Conservation (phyloP, 2,113 vertebrate genomes). For the Anarhynchus alexandrinus region DNA sequence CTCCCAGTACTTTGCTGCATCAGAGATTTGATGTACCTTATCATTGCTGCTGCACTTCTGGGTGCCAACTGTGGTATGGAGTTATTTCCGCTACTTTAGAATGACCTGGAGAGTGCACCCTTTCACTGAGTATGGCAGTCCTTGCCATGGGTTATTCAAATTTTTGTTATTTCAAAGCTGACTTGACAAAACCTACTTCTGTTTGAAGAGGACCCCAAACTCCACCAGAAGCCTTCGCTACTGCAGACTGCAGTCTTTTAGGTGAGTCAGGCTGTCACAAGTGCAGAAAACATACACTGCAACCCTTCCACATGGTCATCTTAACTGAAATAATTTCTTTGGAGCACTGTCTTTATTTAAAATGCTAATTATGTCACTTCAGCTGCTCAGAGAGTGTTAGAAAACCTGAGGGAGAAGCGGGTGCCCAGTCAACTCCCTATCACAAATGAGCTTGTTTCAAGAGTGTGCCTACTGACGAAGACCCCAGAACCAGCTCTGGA, state of each 20-base stretch:
- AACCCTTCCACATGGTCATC: not conserved
- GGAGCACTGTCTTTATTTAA: not conserved
- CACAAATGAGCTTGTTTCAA: not conserved
- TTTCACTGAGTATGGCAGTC: not conserved
- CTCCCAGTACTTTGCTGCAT: not conserved
- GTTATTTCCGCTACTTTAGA: not conserved
- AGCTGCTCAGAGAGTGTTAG: not conserved
- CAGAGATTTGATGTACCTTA: not conserved
- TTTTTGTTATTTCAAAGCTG: not conserved
- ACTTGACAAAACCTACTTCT: not conserved
- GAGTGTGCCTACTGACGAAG: not conserved
- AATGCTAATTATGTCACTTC: not conserved
- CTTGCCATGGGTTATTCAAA: not conserved
- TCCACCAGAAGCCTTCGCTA: not conserved
- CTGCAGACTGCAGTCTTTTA: not conserved
- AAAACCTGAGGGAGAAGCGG: not conserved
- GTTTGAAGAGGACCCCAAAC: not conserved
- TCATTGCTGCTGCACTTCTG: not conserved
- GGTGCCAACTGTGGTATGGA: rapidly evolving
- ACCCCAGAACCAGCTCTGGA: not conserved
- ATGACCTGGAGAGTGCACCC: not conserved
- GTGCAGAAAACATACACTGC: not conserved
- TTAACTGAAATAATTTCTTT: not conserved
- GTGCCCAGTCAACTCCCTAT: not conserved
- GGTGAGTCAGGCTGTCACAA: not conserved